Evolutionary conservation across 2,888 invertebrate species (phyloP), one percentile per base, ranked within the genome.

Genomic region (Proisotoma minuta): DNA sequence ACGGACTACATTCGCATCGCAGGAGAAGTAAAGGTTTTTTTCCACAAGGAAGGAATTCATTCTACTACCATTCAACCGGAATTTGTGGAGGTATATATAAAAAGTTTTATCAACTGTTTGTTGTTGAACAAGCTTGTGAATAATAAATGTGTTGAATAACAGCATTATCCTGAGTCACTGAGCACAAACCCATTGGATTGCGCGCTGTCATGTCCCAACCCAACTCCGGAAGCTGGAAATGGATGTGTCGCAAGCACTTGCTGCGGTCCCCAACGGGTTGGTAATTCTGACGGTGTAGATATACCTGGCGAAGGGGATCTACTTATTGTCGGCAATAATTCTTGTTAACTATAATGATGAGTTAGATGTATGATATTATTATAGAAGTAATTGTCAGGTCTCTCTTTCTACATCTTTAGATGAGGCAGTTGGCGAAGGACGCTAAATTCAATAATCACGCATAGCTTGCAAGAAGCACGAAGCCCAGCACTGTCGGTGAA

Each of bases 61-160:
- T 97, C 97, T 47, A 97, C 97, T 23, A 98, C 98, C 28, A 97
- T 98, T 77, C 97, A 98, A 77, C 97, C 97, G 0, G 98, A 98
- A 80, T 97, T 97, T 78, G 87, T 92, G 56, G 95, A 96, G 77
- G 83, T 89, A 63, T 57, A 28, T 22, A 15, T 15, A 49, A 10
- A 47, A 47, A 15, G 34, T 15, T 34, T 34, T 10, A 34, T 15
- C 34, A 34, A 10, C 15, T 34, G n/a, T n/a, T n/a, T n/a, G n/a
- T n/a, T n/a, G n/a, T n/a, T n/a, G n/a, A n/a, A n/a, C n/a, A n/a
- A n/a, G n/a, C n/a, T n/a, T n/a, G n/a, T n/a, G n/a, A n/a, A n/a
- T 43, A 43, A 53, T 22, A 22, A 5, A 23, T 22, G 18, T 24
- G n/a, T 26, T 50, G 4, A 50, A 20, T 20, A 51, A n/a, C 50